These are phyloP conservation scores for Ceratotherium simum DNA, from an alignment of 2,113 vertebrate genomes.

Conservation along the genomic window DNA sequence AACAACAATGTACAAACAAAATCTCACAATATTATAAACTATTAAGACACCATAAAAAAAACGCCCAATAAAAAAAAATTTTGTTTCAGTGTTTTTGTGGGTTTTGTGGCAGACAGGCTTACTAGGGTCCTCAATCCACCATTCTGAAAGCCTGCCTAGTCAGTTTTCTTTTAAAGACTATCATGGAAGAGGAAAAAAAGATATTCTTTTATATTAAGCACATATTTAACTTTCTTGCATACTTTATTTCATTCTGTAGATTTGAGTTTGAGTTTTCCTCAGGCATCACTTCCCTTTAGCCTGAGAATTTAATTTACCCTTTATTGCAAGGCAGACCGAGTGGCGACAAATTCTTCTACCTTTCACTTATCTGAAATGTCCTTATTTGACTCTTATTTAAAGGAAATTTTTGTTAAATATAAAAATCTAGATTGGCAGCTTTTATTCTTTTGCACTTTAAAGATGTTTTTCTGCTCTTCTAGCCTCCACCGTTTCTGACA, in stretches of 20 bases:
- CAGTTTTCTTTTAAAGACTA: not conserved
- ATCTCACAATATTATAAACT: too few species aligned
- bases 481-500: not conserved
- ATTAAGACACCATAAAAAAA: too few species aligned
- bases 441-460: not conserved
- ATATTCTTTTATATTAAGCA: not conserved
- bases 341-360: not conserved
- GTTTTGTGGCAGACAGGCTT: not conserved
- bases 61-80: too few species aligned
- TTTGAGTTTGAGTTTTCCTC: not conserved
- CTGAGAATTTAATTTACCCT: not conserved
- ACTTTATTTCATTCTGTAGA: not conserved
- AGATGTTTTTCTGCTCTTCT: not conserved
- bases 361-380: not conserved
- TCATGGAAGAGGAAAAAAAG: not conserved
- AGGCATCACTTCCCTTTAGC: not conserved
- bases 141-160: not conserved
- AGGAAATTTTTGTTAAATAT: not conserved
- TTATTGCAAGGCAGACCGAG: not conserved
- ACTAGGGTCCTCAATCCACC: not conserved
- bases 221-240: not conserved
- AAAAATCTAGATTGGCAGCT: not conserved
- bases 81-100: not conserved
- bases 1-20: too few species aligned
- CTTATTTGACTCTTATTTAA: not conserved